Base-by-base conservation (phyloP, 2,113 vertebrate species). In the Natator depressus region DNA sequence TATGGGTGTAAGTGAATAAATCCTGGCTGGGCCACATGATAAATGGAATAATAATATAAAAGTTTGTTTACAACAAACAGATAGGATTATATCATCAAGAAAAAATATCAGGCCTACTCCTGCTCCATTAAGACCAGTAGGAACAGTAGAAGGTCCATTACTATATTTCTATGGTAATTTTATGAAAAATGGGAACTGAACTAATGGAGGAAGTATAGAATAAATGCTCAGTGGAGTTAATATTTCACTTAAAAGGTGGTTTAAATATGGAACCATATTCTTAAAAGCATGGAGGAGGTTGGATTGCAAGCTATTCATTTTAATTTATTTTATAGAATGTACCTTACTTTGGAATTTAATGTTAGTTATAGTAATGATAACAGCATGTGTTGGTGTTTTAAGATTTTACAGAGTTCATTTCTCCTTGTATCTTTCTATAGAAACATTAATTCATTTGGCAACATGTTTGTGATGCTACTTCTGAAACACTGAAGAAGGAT, bases 381-480 rank as follows among this genome's bases (percentile, higher is more conserved):
- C 47, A 90, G 82, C 72, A 90, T 90, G 95, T 72, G 76, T 81
- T 95, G 89, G 85, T 16, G 79, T 89, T 94, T 75, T 92, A 94
- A 96, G 95, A 82, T 87, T 93, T 95, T 95, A 91, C 75, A 95
- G 92, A 95, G 91, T 51, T 94, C 54, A 38, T 80, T 96, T 93
- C 51, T 96, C 82, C 80, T 4, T 27, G 8, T 14, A 14, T 85
- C 89, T 97, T 97, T 98, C 96, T 95, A 97, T 91, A 97, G 95
- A 95, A 93, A 95, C 82, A 82, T 97, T 97, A 96, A 97, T 97
- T 95, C 95, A 89, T 95, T 86, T 96, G 96, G 96, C 96, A 96
- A 91, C 59, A 82, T 80, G n/a, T 85, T 94, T 92, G 89, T 62
- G 92, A 96, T 94, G 95, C 96, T 97, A 90, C 93, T 97, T 97